These are phyloP conservation scores for Manis crassicaudata DNA, from an alignment of 2,797 vertebrate genomes.

Conservation along the genomic window DNA sequence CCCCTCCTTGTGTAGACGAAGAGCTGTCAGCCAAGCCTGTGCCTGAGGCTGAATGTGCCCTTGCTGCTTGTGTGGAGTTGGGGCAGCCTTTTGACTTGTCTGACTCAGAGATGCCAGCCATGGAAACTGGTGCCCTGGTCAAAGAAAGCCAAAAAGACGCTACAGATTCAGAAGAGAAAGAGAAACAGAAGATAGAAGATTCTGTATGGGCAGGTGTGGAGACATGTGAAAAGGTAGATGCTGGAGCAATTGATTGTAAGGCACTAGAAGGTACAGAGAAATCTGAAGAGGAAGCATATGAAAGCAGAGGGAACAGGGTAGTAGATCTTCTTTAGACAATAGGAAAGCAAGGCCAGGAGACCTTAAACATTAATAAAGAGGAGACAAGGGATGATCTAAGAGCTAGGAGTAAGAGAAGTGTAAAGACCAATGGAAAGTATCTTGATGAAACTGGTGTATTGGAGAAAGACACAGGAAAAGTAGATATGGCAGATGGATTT, in stretches of 20 bases:
- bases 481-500: constrained; percentile 19
- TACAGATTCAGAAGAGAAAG: constrained; percentile 71
- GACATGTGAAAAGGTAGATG: constrained; percentile 85
- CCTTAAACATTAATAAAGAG: constrained; percentile 54
- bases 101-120: constrained; percentile 80
- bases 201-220: constrained; percentile 81
- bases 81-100: constrained; percentile 80
- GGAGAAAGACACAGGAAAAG: constrained; percentile 60
- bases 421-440: constrained; percentile 12
- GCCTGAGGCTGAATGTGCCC: constrained; percentile 78
- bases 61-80: constrained; percentile 86
- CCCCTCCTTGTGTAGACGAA: constrained; percentile 72
- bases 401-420: constrained; percentile 28
- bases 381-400: constrained; percentile 53
- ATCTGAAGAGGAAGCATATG: constrained; percentile 74
- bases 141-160: constrained; percentile 77
- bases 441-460: constrained; percentile 40
- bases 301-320: constrained; percentile 68
- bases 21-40: constrained; percentile 80
- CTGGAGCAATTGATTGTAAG: constrained; percentile 69
- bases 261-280: constrained; percentile 78
- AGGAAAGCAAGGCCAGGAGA: constrained; percentile 62
- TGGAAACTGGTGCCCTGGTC: constrained; percentile 76
- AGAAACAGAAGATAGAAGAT: constrained; percentile 71
- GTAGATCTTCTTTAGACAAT: constrained; percentile 56